Percentiles rank a stretch among this genome's conserved stretches.
phyloP scores from a whole-genome alignment of 2,888 invertebrate species.

The Tryphoninae sp. region DNA sequence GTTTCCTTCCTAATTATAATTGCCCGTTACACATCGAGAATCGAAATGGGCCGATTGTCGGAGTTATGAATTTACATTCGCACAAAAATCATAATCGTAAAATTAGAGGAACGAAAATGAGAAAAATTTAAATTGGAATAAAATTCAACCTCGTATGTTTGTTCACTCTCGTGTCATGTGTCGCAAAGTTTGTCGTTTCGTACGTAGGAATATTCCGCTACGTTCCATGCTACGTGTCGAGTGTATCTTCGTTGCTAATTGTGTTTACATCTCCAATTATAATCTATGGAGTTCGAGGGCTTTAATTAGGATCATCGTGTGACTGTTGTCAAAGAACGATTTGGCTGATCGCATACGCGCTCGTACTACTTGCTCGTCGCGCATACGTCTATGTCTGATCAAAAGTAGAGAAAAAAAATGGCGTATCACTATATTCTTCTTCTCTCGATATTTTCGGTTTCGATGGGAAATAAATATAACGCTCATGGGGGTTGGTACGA shows the following conservation, averaged over 20 bases:
- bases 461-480: not conserved
- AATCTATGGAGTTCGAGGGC: conserved; percentile 31
- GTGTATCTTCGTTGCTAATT: conserved; percentile 19
- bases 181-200: conserved; percentile 1
- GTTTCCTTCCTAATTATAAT: too few relatives aligned
- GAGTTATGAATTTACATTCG: too few relatives aligned
- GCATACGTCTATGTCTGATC: not conserved
- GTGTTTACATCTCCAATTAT: conserved; percentile 47
- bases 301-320: conserved; percentile 30
- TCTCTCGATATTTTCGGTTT: too few relatives aligned
- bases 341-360: not conserved
- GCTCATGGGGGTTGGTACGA: not conserved
- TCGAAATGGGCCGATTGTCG: too few relatives aligned
- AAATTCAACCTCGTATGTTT: not conserved
- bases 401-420: not conserved
- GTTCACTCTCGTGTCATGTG: not conserved
- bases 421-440: too few relatives aligned
- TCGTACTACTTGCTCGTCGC: too few relatives aligned
- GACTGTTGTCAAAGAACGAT: not conserved
- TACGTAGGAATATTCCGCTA: conserved; percentile 12
- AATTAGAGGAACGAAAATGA: too few relatives aligned
- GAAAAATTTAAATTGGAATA: too few relatives aligned
- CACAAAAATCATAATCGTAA: too few relatives aligned
- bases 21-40: not conserved
- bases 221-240: conserved; percentile 1